Evolutionary conservation across 2,113 vertebrate genomes (phyloP).

Genomic region (Vombatus ursinus): DNA sequence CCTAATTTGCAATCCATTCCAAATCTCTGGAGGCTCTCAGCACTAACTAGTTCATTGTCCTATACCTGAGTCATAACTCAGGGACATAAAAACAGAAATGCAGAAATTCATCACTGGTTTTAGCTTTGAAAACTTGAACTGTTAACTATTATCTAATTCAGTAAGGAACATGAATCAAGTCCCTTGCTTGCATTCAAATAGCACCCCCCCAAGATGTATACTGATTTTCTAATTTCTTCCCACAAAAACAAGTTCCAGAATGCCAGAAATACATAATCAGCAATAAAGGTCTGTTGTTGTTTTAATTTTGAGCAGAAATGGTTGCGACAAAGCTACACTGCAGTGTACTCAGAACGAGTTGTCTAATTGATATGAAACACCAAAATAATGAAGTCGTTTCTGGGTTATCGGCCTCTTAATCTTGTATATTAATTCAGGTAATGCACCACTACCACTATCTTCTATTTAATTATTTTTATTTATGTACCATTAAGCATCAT

Average conservation of each 20-base stretch:
- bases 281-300: conserved; percentile 44
- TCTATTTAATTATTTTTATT: conserved; percentile 84
- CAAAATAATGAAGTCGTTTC: conserved; percentile 77
- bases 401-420: conserved; percentile 80
- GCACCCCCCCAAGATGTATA: conserved; percentile 41
- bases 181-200: conserved; percentile 60
- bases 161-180: conserved; percentile 45
- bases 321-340: conserved; percentile 9
- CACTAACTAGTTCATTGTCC: conserved; percentile 23
- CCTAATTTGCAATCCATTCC: conserved; percentile 41
- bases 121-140: conserved; percentile 19
- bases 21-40: background rate
- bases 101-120: conserved; percentile 55
- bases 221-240: conserved; percentile 27
- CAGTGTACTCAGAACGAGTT: conserved; percentile 45
- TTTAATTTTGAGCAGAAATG: conserved; percentile 65
- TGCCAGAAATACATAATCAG: conserved; percentile 40
- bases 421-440: conserved; percentile 81
- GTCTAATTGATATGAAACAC: conserved; percentile 73
- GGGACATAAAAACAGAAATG: conserved; percentile 51
- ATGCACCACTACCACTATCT: conserved; percentile 70
- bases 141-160: conserved; percentile 29
- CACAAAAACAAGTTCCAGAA: conserved; percentile 57
- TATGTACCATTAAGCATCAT: conserved; percentile 81
- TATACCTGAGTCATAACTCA: conserved; percentile 48